A percentile compares a stretch with the other conserved stretches of the same genome.
Conservation (phyloP, 2,888 invertebrate species). For the Lydus trimaculatus region DNA sequence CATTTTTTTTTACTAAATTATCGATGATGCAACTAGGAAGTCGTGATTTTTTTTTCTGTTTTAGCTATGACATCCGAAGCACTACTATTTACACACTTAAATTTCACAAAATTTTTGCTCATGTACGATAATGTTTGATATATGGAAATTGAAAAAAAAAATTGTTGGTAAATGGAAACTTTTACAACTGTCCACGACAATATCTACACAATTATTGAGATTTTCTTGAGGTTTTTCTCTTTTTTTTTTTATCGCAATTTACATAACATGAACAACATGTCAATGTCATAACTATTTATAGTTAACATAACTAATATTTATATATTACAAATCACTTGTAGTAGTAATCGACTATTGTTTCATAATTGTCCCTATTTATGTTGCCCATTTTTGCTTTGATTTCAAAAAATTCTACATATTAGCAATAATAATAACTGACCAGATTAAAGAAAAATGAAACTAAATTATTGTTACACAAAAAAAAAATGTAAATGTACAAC, state of each 20-base stretch:
- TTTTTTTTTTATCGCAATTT: neutral
- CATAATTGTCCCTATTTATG: slow-evolving; percentile 17
- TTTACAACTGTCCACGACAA: slow-evolving; percentile 19
- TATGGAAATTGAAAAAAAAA: neutral
- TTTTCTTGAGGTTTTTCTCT: neutral
- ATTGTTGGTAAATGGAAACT: neutral
- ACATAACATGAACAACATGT: slow-evolving; percentile 17
- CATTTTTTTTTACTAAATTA: slow-evolving; percentile 24
- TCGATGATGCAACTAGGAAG: slow-evolving; percentile 27
- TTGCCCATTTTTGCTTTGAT: slow-evolving; percentile 17
- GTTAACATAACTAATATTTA: slow-evolving; percentile 15
- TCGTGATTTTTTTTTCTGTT: slow-evolving; percentile 9
- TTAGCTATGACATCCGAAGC: slow-evolving; percentile 30
- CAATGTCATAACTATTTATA: slow-evolving; percentile 32
- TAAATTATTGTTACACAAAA: neutral
- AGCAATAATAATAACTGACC: neutral
- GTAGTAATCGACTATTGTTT: slow-evolving; percentile 11
- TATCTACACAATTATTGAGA: slow-evolving; percentile 15
- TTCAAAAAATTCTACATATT: neutral
- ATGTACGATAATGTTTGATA: slow-evolving; percentile 13
- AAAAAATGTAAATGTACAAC: neutral
- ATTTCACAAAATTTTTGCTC: slow-evolving; percentile 14
- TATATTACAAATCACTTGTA: slow-evolving; percentile 28
- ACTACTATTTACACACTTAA: slow-evolving; percentile 32
- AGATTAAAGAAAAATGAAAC: slow-evolving; percentile 14